phyloP scores from a whole-genome alignment of 1,140 invertebrate species.

The Scaptomyza pallida region DNA sequence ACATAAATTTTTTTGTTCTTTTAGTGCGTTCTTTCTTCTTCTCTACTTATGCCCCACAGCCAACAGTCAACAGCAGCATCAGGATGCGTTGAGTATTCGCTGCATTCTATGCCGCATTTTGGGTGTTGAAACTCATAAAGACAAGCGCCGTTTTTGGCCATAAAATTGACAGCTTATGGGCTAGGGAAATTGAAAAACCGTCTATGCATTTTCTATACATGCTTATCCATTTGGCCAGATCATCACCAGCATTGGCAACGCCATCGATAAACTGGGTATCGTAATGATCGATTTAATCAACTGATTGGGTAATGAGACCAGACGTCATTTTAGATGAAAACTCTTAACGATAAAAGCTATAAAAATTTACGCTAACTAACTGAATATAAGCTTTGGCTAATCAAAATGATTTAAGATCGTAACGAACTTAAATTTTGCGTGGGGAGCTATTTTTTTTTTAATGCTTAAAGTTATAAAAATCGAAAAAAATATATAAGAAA shows the following conservation, averaged over 20 bases:
- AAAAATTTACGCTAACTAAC: background rate
- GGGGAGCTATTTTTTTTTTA: background rate
- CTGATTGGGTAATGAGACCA: slow-evolving; percentile 30
- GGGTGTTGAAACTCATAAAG: slow-evolving; percentile 77
- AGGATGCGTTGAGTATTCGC: background rate
- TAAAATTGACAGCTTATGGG: slow-evolving; percentile 81
- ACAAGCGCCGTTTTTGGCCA: slow-evolving; percentile 72
- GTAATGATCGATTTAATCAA: slow-evolving; percentile 45
- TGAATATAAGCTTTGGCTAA: background rate
- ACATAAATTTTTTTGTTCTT: slow-evolving; percentile 74
- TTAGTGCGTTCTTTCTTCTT: slow-evolving; percentile 56
- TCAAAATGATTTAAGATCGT: background rate
- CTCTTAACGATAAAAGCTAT: background rate
- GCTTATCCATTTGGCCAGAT: slow-evolving; percentile 36
- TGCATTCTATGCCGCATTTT: slow-evolving; percentile 23
- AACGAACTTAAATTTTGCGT: background rate
- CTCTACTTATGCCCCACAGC: background rate
- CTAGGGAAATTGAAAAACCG: slow-evolving; percentile 69
- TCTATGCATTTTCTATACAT: slow-evolving; percentile 24
- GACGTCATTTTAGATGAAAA: background rate
- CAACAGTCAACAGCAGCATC: background rate
- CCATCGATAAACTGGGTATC: slow-evolving; percentile 58
- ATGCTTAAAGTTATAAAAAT: too few species aligned
- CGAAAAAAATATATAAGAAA: too few species aligned
- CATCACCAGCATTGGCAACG: slow-evolving; percentile 26